Evolutionary conservation across 2,797 vertebrate species (phyloP), one percentile per base, ranked within the genome.

Genomic region (Parauchenoglanis punctatus): DNA sequence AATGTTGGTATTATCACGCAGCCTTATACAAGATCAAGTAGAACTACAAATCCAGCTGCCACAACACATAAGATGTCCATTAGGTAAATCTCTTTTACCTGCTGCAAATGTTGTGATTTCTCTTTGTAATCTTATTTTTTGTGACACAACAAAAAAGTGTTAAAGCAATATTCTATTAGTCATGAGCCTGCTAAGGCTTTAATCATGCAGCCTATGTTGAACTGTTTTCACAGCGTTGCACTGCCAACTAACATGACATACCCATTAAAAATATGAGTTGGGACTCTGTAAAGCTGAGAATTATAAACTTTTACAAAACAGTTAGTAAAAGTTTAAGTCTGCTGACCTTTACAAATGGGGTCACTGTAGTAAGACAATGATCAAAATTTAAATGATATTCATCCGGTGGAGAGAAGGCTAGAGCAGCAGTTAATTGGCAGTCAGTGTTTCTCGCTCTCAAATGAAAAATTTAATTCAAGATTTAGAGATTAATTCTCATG

Each of bases 301-400:
- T 28, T 12, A 44, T 56, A 81, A 81, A 87, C 49, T 82, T 87
- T 44, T 61, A 25, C 65, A 73, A 73, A 59, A 56, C 11, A 31
- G 23, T n/a, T 13, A 25, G 15, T 58, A 56, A 86, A 67, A 89
- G 92, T 90, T 89, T 86, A 83, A 88, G 86, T 84, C 73, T 1
- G 15, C 87, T 91, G 88, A 92, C 92, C 90, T 94, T 95, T 91
- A 78, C 85, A 87, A 78, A 91, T 90, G 89, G 91, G 90, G 89
- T 87, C 72, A 85, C 83, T 90, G 76, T 87, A 90, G 83, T 90
- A 91, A 88, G 85, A 85, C 84, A 11, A 56, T 83, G 46, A 65
- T 68, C 81, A 80, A 78, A 76, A 84, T 93, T 82, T 81, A 77
- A 91, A 89, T 85, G 31, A 89, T 77, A 86, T 87, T 59, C 63